phyloP scores from a whole-genome alignment of 2,797 vertebrate species.

The Limnodromus scolopaceus region DNA sequence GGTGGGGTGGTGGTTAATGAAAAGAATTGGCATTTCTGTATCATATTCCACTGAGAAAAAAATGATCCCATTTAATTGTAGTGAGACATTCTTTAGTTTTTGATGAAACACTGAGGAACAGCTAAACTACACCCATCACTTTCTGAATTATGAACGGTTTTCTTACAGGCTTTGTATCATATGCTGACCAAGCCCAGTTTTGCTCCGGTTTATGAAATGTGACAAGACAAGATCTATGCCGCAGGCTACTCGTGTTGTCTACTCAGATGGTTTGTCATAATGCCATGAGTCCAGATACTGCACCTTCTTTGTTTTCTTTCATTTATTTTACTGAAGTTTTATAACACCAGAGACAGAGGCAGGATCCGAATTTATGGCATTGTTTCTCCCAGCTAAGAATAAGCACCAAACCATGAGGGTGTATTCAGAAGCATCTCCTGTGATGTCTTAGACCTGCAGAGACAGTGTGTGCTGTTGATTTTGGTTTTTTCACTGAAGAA shows the following conservation, averaged over 20 bases:
- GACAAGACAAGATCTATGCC: slow-evolving; percentile 43
- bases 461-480: background rate
- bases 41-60: background rate
- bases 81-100: background rate
- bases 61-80: background rate
- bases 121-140: background rate
- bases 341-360: background rate
- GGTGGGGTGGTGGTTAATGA: background rate
- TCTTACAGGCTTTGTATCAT: background rate
- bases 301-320: slow-evolving; percentile 29
- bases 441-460: background rate
- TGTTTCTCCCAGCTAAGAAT: slow-evolving; percentile 19
- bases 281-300: background rate
- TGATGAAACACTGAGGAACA: background rate
- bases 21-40: background rate
- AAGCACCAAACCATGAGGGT: slow-evolving; percentile 55
- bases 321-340: slow-evolving; percentile 56
- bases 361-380: slow-evolving; percentile 12
- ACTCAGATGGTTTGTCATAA: slow-evolving; percentile 16
- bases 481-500: background rate
- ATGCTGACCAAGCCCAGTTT: slow-evolving; percentile 27
- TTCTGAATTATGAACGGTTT: background rate
- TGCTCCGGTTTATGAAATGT: slow-evolving; percentile 20
- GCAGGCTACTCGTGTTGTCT: slow-evolving; percentile 10
- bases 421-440: slow-evolving; percentile 41